A percentile compares a stretch with the other conserved stretches of the same genome.
phyloP scores from a whole-genome alignment of 2,888 invertebrate genomes.

The Andrena marginata region DNA sequence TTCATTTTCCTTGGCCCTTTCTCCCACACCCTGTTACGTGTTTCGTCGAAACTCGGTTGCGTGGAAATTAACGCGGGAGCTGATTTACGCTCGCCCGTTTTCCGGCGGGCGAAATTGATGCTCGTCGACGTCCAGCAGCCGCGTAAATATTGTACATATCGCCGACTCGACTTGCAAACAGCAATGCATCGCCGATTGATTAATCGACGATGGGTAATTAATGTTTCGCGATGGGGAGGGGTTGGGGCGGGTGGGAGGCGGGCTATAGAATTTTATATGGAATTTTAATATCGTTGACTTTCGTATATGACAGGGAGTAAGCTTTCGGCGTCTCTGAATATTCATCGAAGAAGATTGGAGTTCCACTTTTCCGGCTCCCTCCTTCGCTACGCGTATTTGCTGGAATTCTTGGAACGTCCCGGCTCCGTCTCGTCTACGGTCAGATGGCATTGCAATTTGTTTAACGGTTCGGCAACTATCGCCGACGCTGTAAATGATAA shows the following conservation, averaged over 20 bases:
- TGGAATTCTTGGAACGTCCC: conserved; percentile 17
- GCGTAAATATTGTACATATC: conserved; percentile 54
- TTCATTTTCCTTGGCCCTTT: not conserved
- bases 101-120: conserved; percentile 33
- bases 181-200: conserved; percentile 22
- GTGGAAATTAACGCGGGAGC: conserved; percentile 50
- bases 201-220: conserved; percentile 43
- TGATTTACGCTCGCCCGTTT: conserved; percentile 46
- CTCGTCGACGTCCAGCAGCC: conserved; percentile 16
- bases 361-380: conserved; percentile 26
- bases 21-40: not conserved
- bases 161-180: conserved; percentile 41
- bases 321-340: conserved; percentile 24
- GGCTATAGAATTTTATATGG: conserved; percentile 13
- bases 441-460: conserved; percentile 31
- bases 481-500: conserved; percentile 18
- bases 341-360: conserved; percentile 43
- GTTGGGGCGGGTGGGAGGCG: not conserved
- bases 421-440: not conserved
- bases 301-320: not conserved
- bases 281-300: conserved; percentile 45
- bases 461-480: conserved; percentile 35
- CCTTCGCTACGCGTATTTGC: conserved; percentile 6
- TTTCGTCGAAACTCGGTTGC: conserved; percentile 12
- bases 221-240: not conserved